Conservation (phyloP, 1,140 invertebrate species). For the Pachypsylla venusta region DNA sequence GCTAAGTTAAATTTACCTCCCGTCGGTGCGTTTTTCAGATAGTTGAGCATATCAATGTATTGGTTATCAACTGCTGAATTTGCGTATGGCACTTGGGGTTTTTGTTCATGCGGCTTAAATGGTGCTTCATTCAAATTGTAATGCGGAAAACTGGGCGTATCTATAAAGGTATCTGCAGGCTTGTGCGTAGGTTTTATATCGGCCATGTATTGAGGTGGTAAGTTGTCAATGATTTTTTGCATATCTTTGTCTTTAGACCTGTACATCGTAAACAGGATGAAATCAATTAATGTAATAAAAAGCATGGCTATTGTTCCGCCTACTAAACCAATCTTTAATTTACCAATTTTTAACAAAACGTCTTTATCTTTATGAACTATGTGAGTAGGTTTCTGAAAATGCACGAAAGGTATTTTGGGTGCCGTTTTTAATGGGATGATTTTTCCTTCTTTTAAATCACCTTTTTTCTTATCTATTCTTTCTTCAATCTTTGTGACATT, state of each 20-base stretch:
- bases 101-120: neutral
- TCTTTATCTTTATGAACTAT: neutral
- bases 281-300: slow-evolving; percentile 8
- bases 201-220: neutral
- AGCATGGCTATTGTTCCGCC: neutral
- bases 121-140: neutral
- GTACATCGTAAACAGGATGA: neutral
- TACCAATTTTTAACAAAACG: neutral
- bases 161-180: neutral
- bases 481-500: neutral
- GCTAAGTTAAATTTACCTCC: neutral
- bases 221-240: slow-evolving; percentile 6
- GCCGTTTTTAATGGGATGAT: neutral
- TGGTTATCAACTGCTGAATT: too few relatives aligned
- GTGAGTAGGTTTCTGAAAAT: neutral
- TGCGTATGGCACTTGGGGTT: neutral
- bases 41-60: neutral
- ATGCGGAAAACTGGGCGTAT: neutral
- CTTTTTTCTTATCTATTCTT: slow-evolving; percentile 4
- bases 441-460: neutral
- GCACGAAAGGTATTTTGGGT: neutral
- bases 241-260: neutral
- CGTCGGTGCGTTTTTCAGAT: neutral
- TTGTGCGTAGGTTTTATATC: slow-evolving; percentile 7
- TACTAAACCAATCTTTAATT: neutral